A percentile compares a stretch with the other conserved stretches of the same genome.
phyloP scores from a whole-genome alignment of 1,140 invertebrate genomes.

The Subanguina moxae region DNA sequence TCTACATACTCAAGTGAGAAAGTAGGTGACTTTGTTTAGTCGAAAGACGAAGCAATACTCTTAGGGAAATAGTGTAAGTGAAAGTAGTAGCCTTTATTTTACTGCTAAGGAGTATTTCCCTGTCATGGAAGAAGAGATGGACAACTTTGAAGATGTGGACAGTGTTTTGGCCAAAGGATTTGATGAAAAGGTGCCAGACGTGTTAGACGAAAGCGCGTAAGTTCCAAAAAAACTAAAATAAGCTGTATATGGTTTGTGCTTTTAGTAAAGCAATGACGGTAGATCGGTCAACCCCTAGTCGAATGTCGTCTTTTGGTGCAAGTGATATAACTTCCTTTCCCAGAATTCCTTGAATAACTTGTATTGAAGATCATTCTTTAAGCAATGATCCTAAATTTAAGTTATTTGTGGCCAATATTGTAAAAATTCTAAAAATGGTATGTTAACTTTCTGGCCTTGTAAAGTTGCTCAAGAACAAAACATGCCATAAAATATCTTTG shows the following conservation, averaged over 20 bases:
- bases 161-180: slow-evolving; percentile 6
- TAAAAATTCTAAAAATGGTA: no score
- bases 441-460: no score
- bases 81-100: slow-evolving; percentile 2
- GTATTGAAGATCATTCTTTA: no score
- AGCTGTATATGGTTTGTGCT: not conserved
- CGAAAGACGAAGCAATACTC: not conserved
- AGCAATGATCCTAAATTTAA: no score
- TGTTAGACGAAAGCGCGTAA: not conserved
- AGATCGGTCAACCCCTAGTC: not conserved
- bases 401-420: no score
- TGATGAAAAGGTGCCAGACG: not conserved
- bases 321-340: not conserved
- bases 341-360: no score
- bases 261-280: not conserved
- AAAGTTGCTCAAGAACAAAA: no score
- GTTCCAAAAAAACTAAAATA: not conserved
- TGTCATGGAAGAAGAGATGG: not conserved
- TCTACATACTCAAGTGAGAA: no score
- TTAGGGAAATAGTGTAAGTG: slow-evolving; percentile 6
- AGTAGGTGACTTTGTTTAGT: no score
- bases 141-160: slow-evolving; percentile 3
- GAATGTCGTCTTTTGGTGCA: not conserved
- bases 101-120: not conserved
- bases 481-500: no score